phyloP scores from a whole-genome alignment of 2,113 vertebrate species.

The Pandion haliaetus region DNA sequence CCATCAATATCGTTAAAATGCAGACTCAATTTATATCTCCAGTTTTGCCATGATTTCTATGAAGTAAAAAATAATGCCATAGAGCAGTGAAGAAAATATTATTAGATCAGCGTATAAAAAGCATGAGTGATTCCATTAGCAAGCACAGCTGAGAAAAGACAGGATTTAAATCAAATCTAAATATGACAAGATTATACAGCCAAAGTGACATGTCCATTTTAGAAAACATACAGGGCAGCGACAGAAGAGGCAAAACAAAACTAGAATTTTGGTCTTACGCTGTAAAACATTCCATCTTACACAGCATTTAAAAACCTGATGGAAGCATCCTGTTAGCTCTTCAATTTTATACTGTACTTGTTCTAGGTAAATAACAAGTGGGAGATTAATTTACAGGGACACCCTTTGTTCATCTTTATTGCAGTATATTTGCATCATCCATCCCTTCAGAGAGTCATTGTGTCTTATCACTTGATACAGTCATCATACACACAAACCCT shows the following conservation, averaged over 20 bases:
- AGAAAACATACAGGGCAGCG: background rate
- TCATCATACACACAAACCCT: background rate
- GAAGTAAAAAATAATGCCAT: conserved; percentile 37
- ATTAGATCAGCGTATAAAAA: conserved; percentile 59
- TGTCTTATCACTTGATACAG: background rate
- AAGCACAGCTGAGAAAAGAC: conserved; percentile 45
- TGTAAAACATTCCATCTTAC: background rate
- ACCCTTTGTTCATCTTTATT: background rate
- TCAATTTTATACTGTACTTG: background rate
- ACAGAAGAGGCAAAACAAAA: background rate
- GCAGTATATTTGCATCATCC: background rate
- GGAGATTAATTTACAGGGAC: background rate
- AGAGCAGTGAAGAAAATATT: conserved; percentile 29
- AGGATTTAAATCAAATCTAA: conserved; percentile 58
- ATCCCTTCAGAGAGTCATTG: background rate
- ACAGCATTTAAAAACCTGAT: background rate
- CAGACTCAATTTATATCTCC: conserved; percentile 6
- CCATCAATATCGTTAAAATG: conserved; percentile 15
- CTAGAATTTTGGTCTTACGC: background rate
- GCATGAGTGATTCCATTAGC: conserved; percentile 56
- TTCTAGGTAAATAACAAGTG: background rate
- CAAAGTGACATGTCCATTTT: conserved; percentile 27
- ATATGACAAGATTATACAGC: conserved; percentile 33
- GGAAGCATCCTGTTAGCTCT: background rate
- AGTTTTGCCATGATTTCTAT: conserved; percentile 13